Conservation (phyloP, 37 sponge, comb jelly and placozoan genomes). For the Cladorhizidae sp. region DNA sequence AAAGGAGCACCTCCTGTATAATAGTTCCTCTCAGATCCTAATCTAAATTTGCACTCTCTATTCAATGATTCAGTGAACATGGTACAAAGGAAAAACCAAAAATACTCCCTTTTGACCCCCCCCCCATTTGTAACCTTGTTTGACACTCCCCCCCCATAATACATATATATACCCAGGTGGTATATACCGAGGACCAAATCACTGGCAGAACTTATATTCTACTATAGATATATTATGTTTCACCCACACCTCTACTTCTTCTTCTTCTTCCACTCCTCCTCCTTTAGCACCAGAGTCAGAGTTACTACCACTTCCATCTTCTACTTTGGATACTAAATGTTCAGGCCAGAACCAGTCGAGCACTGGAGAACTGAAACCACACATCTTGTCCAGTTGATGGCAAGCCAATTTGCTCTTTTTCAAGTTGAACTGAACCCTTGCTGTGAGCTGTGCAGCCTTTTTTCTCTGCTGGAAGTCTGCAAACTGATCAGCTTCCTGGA, state of each 20-base stretch:
- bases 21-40: too few species aligned
- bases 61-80: too few species aligned
- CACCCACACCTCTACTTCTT: slow-evolving; percentile 14
- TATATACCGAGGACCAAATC: too few species aligned
- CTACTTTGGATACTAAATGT: background rate
- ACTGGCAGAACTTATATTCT: too few species aligned
- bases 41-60: too few species aligned
- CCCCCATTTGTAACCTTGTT: too few species aligned
- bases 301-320: background rate
- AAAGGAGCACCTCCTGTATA: too few species aligned
- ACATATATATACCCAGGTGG: too few species aligned
- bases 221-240: too few species aligned
- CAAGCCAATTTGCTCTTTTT: slow-evolving; percentile 56
- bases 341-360: slow-evolving; percentile 56
- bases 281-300: slow-evolving; percentile 16
- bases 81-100: too few species aligned
- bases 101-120: too few species aligned
- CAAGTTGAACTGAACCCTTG: slow-evolving; percentile 25
- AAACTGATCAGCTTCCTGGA: slow-evolving; percentile 3
- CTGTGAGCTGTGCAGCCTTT: background rate
- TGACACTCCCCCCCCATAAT: too few species aligned
- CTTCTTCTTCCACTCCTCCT: slow-evolving; percentile 38
- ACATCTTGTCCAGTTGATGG: slow-evolving; percentile 52
- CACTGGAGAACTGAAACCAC: slow-evolving; percentile 23
- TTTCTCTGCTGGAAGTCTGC: slow-evolving; percentile 44